Evolutionary conservation across 2,888 invertebrate genomes (phyloP), one percentile per base, ranked within the genome.

Genomic region (Cabera pusaria): DNA sequence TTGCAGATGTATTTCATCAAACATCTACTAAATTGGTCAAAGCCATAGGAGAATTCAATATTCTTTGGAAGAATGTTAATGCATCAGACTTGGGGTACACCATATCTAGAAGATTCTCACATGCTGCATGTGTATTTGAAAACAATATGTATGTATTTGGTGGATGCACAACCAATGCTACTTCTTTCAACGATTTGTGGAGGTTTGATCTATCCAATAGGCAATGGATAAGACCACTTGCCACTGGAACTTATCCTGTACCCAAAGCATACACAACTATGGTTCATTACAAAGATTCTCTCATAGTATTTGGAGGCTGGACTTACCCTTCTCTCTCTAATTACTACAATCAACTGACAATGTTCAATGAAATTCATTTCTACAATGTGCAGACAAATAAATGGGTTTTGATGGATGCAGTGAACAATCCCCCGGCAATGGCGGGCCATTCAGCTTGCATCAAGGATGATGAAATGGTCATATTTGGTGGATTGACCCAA

Each of bases 161-260:
- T 16, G 98, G 98, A 3, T 98, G 98, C 61, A 98, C 98, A 5
- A 95, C 96, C 18, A 94, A 96, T 34, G 95, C 95, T 63, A 98
- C 98, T 8, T 97, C 98, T 6, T 98, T 98, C 68, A 98, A 99
- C 87, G 98, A 99, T 86, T 90, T 99, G 16, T 98, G 98, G 98
- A 91, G 93, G 49, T 93, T 98, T 76, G 97, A 98, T 87, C 90
- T 98, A 44, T 95, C 95, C 0, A 93, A 92, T 25, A 90, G 97
- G 59, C 91, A 93, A 54, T 98, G 98, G 98, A 91, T 95, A 8
- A 90, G 97, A 51, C 95, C 95, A 0, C 79, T 95, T 23, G 94
- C 96, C 2, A 94, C 93, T 80, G 97, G 90, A 17, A 94, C 93
- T 26, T 98, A 98, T 86, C 98, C 98, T 4, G 96, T 97, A 2